These are phyloP conservation scores for Carposina sasakii DNA, from an alignment of 1,140 invertebrate genomes.

Conservation along the genomic window DNA sequence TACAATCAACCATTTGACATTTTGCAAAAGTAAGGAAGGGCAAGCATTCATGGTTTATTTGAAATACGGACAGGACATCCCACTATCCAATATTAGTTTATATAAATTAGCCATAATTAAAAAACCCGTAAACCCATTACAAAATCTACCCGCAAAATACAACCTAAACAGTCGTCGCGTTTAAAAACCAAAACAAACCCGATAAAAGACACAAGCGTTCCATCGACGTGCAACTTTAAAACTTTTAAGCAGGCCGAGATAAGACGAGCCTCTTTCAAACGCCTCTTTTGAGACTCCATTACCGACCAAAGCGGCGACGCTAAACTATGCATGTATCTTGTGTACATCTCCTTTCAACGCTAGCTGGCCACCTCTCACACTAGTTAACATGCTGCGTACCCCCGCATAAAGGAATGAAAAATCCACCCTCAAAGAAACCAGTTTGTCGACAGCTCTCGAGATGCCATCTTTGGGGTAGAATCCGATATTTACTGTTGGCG, in stretches of 20 bases:
- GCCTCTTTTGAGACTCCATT: no score
- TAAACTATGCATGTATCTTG: slow-evolving; percentile 65
- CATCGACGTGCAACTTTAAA: slow-evolving; percentile 19
- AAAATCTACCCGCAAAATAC: neutral
- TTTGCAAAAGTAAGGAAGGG: no score
- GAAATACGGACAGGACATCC: no score
- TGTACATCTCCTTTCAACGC: slow-evolving; percentile 61
- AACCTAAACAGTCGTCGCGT: neutral
- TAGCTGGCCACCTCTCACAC: slow-evolving; percentile 36
- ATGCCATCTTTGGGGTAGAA: slow-evolving; percentile 36
- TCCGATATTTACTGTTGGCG: slow-evolving; percentile 38
- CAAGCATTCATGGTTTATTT: no score
- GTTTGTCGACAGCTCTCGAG: slow-evolving; percentile 31
- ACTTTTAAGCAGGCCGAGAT: slow-evolving; percentile 31
- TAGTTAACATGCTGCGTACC: slow-evolving; percentile 33
- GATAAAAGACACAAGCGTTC: no score
- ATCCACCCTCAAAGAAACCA: slow-evolving; percentile 35
- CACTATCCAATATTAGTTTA: neutral
- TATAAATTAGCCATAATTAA: neutral
- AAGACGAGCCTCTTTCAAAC: slow-evolving; percentile 37
- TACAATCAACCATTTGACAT: no score
- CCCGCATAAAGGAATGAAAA: slow-evolving; percentile 36
- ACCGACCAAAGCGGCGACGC: slow-evolving; percentile 52
- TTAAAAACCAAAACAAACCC: no score
- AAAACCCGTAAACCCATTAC: no score